A percentile compares a stretch with the other conserved stretches of the same genome.
These are phyloP conservation scores for Apostichopus japonicus DNA, from an alignment of 35 echinoderm and acorn worm genomes.

Conservation along the genomic window DNA sequence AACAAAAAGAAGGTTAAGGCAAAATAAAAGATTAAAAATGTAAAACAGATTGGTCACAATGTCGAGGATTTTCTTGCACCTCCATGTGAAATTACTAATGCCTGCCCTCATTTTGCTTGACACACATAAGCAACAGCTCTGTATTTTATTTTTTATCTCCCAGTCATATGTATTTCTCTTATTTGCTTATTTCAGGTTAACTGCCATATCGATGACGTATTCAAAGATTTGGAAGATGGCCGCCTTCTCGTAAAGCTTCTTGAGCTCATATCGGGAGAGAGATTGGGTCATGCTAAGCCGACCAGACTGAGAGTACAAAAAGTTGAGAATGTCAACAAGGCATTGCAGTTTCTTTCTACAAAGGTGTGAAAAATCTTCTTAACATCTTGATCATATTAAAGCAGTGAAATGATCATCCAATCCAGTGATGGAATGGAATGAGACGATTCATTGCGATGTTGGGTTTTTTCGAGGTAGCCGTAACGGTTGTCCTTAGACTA, in stretches of 20 bases:
- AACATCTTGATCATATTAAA: background rate
- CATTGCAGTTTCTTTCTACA: conserved; percentile 85
- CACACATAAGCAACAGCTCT: too few species aligned
- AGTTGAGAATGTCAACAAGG: conserved; percentile 94
- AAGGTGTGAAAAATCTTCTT: conserved; percentile 62
- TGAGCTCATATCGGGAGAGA: conserved; percentile 91
- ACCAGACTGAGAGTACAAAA: conserved; percentile 84
- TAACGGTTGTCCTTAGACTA: too few species aligned
- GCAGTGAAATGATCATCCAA: background rate
- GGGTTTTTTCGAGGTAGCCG: too few species aligned
- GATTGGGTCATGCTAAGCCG: conserved; percentile 74
- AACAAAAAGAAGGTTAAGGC: too few species aligned
- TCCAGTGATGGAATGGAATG: too few species aligned
- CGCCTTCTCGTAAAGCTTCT: conserved; percentile 81
- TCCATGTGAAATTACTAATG: background rate
- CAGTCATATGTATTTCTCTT: too few species aligned
- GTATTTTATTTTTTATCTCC: too few species aligned
- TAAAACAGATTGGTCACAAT: too few species aligned
- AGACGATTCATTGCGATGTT: too few species aligned
- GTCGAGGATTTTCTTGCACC: background rate
- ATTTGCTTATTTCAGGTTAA: conserved; percentile 47
- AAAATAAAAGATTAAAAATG: too few species aligned
- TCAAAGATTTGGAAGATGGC: conserved; percentile 89
- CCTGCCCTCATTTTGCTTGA: too few species aligned
- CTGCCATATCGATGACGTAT: conserved; percentile 79